Base-by-base conservation (phyloP, 2,113 vertebrate genomes). In the Nipponia nippon region DNA sequence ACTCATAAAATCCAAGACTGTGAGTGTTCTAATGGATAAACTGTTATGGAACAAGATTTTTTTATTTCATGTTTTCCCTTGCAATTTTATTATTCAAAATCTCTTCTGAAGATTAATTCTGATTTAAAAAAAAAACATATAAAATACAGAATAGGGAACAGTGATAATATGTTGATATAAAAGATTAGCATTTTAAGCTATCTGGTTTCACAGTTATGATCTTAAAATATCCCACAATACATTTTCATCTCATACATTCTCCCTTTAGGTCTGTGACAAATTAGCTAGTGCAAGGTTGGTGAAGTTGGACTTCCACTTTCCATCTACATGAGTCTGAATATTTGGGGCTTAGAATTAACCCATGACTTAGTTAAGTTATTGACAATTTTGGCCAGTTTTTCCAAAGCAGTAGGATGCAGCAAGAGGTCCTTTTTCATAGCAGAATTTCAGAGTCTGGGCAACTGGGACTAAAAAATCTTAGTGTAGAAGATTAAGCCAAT, bases 161-260 rank as follows among this genome's bases (percentile, higher is more conserved):
- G 5, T 40, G 12, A 63, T 12, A 61, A 82, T 10, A 70, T 0
- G 0, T 26, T 46, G 8, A 21, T 76, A 70, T 32, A 70, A 81
- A 76, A 62, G 9, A 53, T 23, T 2, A 76, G 6, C 7, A 30
- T 72, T 93, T 82, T 69, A 82, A 6, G 9, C 17, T 52, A 40
- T 30, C 11, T 19, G 5, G 63, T 94, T 89, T 87, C 42, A 66
- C 5, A 71, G 6, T 55, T 70, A 38, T 11, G 18, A 44, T 63
- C 32, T 58, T 75, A 38, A 93, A 89, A 65, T 9, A 52, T 44
- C 42, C 26, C 21, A 19, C 9, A 47, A 34, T 30, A 46, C 0
- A 18, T 58, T 94, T 89, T 66, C 5, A 4, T 55, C 34, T 58
- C 29, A 58, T 16, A 32, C 9, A n/a, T 36, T 29, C 3, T 75